Conservation (phyloP, 2,888 invertebrate genomes). For the Dicyrtoma fusca region DNA sequence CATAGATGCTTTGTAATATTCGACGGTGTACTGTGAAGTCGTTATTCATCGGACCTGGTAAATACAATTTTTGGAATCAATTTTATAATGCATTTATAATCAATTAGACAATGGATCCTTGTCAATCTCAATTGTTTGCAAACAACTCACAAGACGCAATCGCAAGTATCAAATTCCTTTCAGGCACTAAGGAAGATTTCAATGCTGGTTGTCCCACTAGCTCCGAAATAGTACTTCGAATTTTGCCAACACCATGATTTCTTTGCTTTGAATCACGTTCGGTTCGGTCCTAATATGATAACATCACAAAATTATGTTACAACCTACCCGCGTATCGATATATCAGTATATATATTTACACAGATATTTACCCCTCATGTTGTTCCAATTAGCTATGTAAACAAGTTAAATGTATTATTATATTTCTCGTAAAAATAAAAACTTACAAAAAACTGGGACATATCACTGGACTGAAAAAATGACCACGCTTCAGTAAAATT, state of each 20-base stretch:
- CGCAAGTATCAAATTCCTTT: conserved; percentile 54
- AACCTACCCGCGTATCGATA: no score
- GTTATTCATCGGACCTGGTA: conserved; percentile 56
- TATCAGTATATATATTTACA: no score
- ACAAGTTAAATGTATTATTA: no score
- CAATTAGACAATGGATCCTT: no score
- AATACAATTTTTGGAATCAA: not conserved
- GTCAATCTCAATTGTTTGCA: no score
- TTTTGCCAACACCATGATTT: conserved; percentile 42
- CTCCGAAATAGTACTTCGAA: conserved; percentile 49
- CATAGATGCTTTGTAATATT: conserved; percentile 55
- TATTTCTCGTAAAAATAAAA: not conserved
- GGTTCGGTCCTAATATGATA: conserved; percentile 9
- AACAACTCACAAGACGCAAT: conserved; percentile 53
- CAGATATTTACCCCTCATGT: no score
- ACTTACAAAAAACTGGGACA: conserved; percentile 51
- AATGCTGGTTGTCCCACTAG: conserved; percentile 52
- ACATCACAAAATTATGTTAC: no score
- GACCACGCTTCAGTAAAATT: conserved; percentile 57
- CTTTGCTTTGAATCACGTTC: conserved; percentile 41
- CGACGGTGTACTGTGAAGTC: conserved; percentile 55
- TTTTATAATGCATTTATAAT: no score
- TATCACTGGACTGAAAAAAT: conserved; percentile 55
- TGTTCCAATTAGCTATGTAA: no score
- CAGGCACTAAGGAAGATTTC: conserved; percentile 47